phyloP scores from a whole-genome alignment of 2,797 vertebrate genomes.

The Darevskia nairensis region DNA sequence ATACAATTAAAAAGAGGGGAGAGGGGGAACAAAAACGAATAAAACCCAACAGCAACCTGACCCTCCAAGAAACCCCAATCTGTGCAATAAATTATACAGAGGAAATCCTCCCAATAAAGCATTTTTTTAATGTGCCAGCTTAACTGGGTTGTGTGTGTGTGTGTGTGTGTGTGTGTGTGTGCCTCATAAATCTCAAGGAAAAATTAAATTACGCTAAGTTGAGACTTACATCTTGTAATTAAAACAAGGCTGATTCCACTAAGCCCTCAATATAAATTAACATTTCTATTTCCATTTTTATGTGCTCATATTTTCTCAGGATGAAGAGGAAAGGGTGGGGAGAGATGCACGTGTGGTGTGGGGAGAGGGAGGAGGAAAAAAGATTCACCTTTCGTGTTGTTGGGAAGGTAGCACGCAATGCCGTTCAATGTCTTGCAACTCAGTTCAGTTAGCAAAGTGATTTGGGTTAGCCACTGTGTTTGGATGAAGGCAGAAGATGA shows the following conservation, averaged over 20 bases:
- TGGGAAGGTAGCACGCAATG: neutral
- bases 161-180: slow-evolving; percentile 23
- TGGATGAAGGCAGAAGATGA: neutral
- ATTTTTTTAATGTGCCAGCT: slow-evolving; percentile 33
- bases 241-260: slow-evolving; percentile 61
- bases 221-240: slow-evolving; percentile 60
- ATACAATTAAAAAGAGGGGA: neutral
- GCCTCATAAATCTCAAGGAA: slow-evolving; percentile 51
- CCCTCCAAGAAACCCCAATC: slow-evolving; percentile 24
- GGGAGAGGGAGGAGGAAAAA: neutral
- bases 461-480: neutral
- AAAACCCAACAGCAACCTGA: neutral
- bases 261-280: slow-evolving; percentile 53
- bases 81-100: slow-evolving; percentile 47
- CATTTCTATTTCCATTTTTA: slow-evolving; percentile 48
- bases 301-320: neutral
- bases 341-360: neutral
- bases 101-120: slow-evolving; percentile 44
- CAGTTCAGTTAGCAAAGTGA: neutral
- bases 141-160: slow-evolving; percentile 46
- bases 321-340: neutral
- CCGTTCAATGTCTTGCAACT: neutral
- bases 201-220: slow-evolving; percentile 59
- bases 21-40: neutral
- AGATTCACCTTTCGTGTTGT: accelerated